Percentiles rank a stretch among this genome's conserved stretches.
phyloP scores from a whole-genome alignment of 2,113 vertebrate genomes.

The Columba livia region DNA sequence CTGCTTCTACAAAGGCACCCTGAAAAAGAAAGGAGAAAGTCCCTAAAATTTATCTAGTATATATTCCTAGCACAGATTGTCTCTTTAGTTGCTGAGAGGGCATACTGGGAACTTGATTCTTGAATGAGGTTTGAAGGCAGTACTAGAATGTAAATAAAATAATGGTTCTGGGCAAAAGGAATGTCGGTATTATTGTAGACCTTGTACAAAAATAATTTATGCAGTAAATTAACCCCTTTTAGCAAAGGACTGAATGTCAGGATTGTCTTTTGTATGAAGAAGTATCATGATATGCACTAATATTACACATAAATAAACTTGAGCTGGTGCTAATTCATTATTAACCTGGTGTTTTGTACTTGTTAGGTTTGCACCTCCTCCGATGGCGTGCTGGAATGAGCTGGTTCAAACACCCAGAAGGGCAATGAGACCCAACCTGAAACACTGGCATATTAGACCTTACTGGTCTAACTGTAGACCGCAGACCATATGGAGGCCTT shows the following conservation, averaged over 20 bases:
- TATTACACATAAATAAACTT: neutral
- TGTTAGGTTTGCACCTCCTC: neutral
- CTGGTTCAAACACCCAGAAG: neutral
- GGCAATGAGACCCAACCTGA: neutral
- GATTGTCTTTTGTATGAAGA: neutral
- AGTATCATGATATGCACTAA: neutral
- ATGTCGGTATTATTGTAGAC: neutral
- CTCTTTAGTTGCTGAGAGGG: slow-evolving; percentile 18
- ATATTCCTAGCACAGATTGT: slow-evolving; percentile 4
- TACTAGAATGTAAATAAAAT: slow-evolving; percentile 27
- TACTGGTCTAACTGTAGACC: rapidly evolving
- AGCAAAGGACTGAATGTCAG: neutral
- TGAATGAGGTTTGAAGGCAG: slow-evolving; percentile 7
- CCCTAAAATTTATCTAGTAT: neutral
- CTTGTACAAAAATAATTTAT: neutral
- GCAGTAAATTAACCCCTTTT: neutral
- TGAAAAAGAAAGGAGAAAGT: neutral
- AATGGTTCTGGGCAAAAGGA: neutral
- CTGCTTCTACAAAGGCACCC: neutral
- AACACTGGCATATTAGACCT: neutral
- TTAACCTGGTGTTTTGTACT: neutral
- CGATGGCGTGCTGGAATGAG: neutral
- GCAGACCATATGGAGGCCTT: rapidly evolving
- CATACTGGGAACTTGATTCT: slow-evolving; percentile 3
- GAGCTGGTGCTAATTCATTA: neutral